Percentiles rank a stretch among this genome's conserved stretches.
phyloP scores from a whole-genome alignment of 2,797 vertebrate genomes.

The Diplodus puntazzo region DNA sequence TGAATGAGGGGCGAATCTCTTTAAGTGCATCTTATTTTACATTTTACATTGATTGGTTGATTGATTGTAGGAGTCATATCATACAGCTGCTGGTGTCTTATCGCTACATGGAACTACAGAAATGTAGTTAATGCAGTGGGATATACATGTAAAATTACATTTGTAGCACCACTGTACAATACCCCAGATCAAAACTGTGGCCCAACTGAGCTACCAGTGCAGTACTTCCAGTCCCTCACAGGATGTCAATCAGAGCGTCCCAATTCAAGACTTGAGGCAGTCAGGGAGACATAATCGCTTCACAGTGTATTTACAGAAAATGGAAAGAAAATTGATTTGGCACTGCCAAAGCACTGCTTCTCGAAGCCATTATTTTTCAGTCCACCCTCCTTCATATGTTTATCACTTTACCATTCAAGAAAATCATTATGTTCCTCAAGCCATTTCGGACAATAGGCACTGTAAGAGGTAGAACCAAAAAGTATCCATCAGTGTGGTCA shows the following conservation, averaged over 20 bases:
- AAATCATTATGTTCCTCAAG: conserved; percentile 17
- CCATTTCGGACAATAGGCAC: conserved; percentile 30
- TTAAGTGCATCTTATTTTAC: not conserved
- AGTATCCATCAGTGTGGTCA: conserved; percentile 23
- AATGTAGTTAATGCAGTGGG: conserved; percentile 16
- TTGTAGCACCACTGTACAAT: conserved; percentile 7
- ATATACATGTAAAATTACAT: conserved; percentile 25
- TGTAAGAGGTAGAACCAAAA: conserved; percentile 8
- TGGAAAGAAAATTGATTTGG: conserved; percentile 25
- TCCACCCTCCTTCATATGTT: not conserved
- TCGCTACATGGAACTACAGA: conserved; percentile 25
- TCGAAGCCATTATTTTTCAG: conserved; percentile 7
- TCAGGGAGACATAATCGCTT: conserved; percentile 20
- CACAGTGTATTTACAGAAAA: conserved; percentile 28
- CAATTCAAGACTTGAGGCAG: not conserved
- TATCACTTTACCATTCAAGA: conserved; percentile 26
- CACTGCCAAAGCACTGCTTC: not conserved
- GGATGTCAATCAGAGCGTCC: not conserved
- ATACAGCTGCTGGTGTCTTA: conserved; percentile 27
- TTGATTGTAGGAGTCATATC: conserved; percentile 11
- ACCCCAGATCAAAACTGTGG: conserved; percentile 5
- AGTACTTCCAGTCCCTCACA: conserved; percentile 14
- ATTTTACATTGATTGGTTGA: not conserved
- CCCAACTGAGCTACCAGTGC: not conserved
- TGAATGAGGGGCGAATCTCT: not conserved